phyloP scores from a whole-genome alignment of 2,113 vertebrate genomes.

The Zosterops pallidus region DNA sequence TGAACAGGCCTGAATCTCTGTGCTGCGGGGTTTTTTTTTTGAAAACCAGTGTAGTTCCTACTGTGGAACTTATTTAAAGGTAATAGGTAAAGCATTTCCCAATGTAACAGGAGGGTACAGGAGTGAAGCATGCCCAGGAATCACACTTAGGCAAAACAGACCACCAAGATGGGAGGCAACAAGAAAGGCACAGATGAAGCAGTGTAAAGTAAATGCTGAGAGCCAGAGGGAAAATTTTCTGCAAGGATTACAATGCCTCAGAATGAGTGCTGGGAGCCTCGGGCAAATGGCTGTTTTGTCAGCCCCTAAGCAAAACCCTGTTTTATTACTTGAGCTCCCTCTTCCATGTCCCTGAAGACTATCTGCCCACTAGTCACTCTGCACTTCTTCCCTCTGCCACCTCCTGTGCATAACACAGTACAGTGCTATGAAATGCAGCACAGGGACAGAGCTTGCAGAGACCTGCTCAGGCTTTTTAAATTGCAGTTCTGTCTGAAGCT shows the following conservation, averaged over 20 bases:
- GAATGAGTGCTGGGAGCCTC: background rate
- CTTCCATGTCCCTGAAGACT: background rate
- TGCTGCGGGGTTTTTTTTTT: background rate
- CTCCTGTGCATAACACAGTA: background rate
- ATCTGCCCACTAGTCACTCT: background rate
- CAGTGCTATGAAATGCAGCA: background rate
- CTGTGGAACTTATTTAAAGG: background rate
- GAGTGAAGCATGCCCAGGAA: background rate
- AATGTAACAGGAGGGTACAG: background rate
- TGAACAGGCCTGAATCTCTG: background rate
- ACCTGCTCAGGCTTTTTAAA: conserved; percentile 12
- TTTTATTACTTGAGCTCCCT: background rate
- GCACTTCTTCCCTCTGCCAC: background rate
- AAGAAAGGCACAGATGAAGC: background rate
- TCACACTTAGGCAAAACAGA: background rate
- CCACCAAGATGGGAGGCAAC: background rate
- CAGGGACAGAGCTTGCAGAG: background rate
- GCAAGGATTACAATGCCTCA: background rate
- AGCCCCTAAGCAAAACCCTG: background rate
- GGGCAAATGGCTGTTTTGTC: background rate
- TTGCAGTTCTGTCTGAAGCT: background rate
- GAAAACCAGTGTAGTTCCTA: background rate
- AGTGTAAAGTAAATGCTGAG: background rate
- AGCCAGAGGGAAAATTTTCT: background rate
- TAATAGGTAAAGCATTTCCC: background rate